Percentiles rank a stretch among this genome's conserved stretches.
These are phyloP conservation scores for Yponomeuta cagnagella DNA, from an alignment of 2,888 invertebrate species.

Conservation along the genomic window DNA sequence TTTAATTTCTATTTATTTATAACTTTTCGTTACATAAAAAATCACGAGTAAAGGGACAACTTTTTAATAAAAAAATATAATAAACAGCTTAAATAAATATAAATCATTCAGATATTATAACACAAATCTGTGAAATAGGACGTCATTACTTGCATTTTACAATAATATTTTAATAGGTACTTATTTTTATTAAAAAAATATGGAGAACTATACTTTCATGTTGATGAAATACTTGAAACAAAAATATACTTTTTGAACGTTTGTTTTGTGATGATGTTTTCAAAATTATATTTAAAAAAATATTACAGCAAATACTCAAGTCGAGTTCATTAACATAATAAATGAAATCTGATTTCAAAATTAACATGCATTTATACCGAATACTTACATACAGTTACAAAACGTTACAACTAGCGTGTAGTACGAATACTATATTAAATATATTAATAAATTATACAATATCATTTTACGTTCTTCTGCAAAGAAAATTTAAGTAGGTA, in stretches of 20 bases:
- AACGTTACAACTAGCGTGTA: slow-evolving; percentile 54
- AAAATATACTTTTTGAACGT: background rate
- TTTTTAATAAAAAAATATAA: slow-evolving; percentile 50
- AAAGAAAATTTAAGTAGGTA: background rate
- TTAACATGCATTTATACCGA: slow-evolving; percentile 11
- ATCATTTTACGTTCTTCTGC: slow-evolving; percentile 37
- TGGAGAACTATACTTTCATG: background rate
- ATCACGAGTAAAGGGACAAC: slow-evolving; percentile 42
- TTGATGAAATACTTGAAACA: no score
- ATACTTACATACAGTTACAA: slow-evolving; percentile 24
- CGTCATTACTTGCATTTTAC: background rate
- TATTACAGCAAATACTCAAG: slow-evolving; percentile 21
- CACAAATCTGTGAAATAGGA: slow-evolving; percentile 19
- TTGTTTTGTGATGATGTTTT: background rate
- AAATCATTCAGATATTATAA: slow-evolving; percentile 22
- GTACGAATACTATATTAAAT: slow-evolving; percentile 52
- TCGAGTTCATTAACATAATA: slow-evolving; percentile 51
- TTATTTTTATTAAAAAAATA: slow-evolving; percentile 15
- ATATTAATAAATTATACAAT: slow-evolving; percentile 64
- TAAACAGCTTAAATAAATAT: slow-evolving; percentile 72
- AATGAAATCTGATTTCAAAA: slow-evolving; percentile 22
- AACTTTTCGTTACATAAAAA: slow-evolving; percentile 51
- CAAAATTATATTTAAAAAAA: background rate
- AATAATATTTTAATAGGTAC: background rate
- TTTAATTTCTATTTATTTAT: slow-evolving; percentile 51